phyloP scores from a whole-genome alignment of 2,797 vertebrate genomes.

The Graptemys geographica region DNA sequence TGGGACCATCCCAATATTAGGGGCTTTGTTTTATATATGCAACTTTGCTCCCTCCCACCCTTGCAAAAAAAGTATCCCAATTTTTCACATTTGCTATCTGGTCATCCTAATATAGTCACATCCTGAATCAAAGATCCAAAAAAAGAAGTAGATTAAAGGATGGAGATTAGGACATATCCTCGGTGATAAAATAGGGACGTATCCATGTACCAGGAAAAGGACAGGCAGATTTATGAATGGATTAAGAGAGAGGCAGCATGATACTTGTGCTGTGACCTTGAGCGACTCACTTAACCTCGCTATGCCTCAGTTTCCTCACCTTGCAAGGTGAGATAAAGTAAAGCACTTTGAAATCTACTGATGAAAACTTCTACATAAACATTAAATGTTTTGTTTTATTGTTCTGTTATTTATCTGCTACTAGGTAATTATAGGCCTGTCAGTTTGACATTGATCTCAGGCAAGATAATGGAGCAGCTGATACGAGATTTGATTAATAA shows the following conservation, averaged over 20 bases:
- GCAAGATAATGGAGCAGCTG: background rate
- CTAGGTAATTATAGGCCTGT: background rate
- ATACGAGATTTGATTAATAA: background rate
- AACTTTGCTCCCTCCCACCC: background rate
- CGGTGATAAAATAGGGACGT: rapidly evolving
- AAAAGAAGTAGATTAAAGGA: background rate
- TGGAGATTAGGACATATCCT: background rate
- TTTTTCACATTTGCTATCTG: background rate
- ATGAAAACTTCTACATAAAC: background rate
- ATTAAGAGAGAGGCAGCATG: background rate
- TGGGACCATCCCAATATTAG: background rate
- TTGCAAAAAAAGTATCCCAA: background rate
- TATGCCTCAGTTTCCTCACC: background rate
- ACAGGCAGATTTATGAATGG: background rate
- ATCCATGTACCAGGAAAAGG: background rate
- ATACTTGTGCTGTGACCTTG: background rate
- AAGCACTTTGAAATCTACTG: background rate
- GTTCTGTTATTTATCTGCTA: background rate
- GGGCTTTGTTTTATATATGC: background rate
- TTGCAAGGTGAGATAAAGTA: background rate
- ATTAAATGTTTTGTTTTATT: background rate
- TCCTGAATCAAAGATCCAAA: background rate
- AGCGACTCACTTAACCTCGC: background rate
- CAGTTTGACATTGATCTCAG: background rate
- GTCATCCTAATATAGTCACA: background rate